A percentile compares a stretch with the other conserved stretches of the same genome.
Conservation (phyloP, 1,140 invertebrate species). For the Babylonia areolata region DNA sequence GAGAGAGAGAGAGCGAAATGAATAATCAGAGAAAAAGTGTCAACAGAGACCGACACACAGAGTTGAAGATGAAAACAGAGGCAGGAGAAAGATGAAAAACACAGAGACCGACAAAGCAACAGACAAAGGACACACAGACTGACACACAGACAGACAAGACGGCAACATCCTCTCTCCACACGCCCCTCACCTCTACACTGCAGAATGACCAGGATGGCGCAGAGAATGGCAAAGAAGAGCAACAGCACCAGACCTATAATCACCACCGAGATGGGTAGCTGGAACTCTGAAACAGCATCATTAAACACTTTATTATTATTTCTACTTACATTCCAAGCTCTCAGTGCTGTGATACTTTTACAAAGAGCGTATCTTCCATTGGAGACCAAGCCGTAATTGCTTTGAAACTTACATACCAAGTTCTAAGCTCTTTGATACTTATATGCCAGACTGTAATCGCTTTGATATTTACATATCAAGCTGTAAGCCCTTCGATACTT, state of each 20-base stretch:
- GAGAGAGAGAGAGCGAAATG: neutral
- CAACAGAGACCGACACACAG: neutral
- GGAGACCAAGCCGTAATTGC: no score
- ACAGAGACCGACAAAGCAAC: neutral
- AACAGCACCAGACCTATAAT: slow-evolving; percentile 36
- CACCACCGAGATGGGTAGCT: slow-evolving; percentile 29
- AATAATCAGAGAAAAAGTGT: no score
- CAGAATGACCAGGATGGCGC: slow-evolving; percentile 35
- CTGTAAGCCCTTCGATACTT: no score
- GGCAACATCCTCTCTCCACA: no score
- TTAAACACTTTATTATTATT: no score
- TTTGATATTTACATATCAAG: no score
- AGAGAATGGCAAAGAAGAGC: slow-evolving; percentile 37
- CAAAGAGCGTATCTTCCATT: no score
- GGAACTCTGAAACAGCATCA: slow-evolving; percentile 35
- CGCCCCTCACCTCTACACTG: slow-evolving; percentile 36
- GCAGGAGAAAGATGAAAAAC: neutral
- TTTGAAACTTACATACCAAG: no score
- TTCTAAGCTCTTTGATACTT: no score
- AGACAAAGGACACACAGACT: neutral
- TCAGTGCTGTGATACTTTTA: no score
- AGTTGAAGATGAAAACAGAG: neutral
- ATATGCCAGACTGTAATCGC: no score
- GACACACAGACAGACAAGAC: neutral
- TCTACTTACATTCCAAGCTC: no score